Percentiles rank a stretch among this genome's conserved stretches.
These are phyloP conservation scores for Cephalopachus bancanus DNA, from an alignment of 2,797 vertebrate species.

Conservation along the genomic window DNA sequence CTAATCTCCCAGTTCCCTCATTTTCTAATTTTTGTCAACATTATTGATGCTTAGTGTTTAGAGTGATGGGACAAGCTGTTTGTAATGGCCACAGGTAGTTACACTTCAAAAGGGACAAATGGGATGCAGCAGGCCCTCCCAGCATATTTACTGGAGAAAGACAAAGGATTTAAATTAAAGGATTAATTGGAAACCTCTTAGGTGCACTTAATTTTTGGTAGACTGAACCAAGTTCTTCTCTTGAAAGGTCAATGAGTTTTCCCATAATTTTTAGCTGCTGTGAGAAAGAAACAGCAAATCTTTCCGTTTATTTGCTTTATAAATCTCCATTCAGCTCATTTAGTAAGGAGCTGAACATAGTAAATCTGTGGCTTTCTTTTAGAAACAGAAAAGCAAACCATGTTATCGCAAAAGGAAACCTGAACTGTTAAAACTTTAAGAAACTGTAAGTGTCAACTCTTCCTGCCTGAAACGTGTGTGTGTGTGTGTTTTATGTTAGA, in stretches of 20 bases:
- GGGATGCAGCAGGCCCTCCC: not conserved
- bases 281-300: conserved; percentile 63
- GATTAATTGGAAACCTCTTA: conserved; percentile 81
- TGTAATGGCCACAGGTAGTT: conserved; percentile 40
- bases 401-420: conserved; percentile 37
- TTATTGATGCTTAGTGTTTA: conserved; percentile 43
- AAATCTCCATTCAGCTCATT: conserved; percentile 73
- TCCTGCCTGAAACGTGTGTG: not conserved
- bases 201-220: conserved; percentile 72
- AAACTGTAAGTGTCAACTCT: not conserved
- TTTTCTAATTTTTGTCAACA: conserved; percentile 48
- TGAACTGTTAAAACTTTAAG: not conserved
- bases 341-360: not conserved
- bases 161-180: conserved; percentile 76
- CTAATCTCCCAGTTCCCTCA: not conserved
- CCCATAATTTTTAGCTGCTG: conserved; percentile 72
- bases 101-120: not conserved
- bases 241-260: conserved; percentile 82
- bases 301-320: conserved; percentile 78
- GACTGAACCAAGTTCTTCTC: conserved; percentile 72
- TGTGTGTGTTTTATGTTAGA: not conserved
- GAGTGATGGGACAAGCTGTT: not conserved
- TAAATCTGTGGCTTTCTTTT: conserved; percentile 67
- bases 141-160: conserved; percentile 54
- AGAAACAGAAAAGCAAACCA: conserved; percentile 55